Evolutionary conservation across 1,140 invertebrate species (phyloP), one percentile per base, ranked within the genome.

Genomic region (Drosophila triauraria): DNA sequence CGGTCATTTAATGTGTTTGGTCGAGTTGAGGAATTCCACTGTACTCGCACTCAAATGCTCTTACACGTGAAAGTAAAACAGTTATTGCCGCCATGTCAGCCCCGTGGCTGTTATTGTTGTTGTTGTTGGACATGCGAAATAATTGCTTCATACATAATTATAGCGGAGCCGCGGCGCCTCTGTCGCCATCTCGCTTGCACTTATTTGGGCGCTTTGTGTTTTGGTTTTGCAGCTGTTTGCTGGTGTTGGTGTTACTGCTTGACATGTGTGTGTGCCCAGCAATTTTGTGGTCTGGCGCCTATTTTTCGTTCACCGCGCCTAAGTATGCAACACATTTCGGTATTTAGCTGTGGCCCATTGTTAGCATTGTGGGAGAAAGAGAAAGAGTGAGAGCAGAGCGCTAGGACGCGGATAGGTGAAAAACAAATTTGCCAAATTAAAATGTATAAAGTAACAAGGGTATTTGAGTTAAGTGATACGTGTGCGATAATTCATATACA

Each of bases 131-230:
- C 80, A 82, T 44, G 80, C 48, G 77, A 87, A 83, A 88, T 87
- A 87, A 87, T 87, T 87, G 83, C 84, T 88, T 83, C 77, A 87
- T 87, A 88, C 83, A 87, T 87, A 87, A 87, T 87, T 87, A 87
- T 87, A 76, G 63, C 83, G 58, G 58, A 75, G 60, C 60, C 68
- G 51, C 70, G 42, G 25, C 25, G 23, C 43, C 64, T 4, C 63
- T 50, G 15, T 35, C 27, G 25, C 17, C 32, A 30, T 35, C 32
- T 10, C 44, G 25, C n/a, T 17, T 47, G 47, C 57, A 32, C 32
- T 40, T 50, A 25, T 53, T 67, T 68, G 8, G 9, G 23, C 48
- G 62, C 63, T 46, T 57, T 46, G 44, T 56, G 35, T 42, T 71
- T 71, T 58, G 43, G 63, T 69, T 72, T 76, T 51, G 40, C 71